Base-by-base conservation (phyloP, 1,140 invertebrate species). In the Nephila pilipes region DNA sequence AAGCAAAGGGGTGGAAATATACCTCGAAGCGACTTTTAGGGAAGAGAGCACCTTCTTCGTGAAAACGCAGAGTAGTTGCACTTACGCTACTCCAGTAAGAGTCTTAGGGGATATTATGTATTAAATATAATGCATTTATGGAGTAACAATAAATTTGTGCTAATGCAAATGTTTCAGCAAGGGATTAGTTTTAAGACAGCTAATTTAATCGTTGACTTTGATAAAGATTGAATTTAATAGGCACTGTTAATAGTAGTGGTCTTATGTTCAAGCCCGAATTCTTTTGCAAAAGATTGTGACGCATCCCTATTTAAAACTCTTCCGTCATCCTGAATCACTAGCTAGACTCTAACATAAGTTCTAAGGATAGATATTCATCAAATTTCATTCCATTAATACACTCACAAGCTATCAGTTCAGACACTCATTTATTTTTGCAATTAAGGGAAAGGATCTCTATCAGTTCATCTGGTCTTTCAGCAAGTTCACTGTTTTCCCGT, bases 11-110 rank as follows among this genome's bases (percentile, higher is more conserved):
- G 58, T 60, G 32, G 85, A 32, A 32, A 87, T 14, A 60, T 63
- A 18, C 85, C 85, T 87, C 46, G 55, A 20, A 87, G 85, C 85
- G 54, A 87, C 85, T 87, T 87, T 87, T 87, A 87, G 85, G 55
- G 85, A 12, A 87, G 85, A 87, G 58, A 60, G 54, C 83, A 32
- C 32, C 57, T 63, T 63, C 60, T 46, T 83, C 14, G 80, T 8
- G 32, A 83, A 54, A 83, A 75, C 25, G 65, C 29, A 32, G 65
- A 75, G 29, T 16, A 75, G 65, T 14, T 32, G 16, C 29, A 29
- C 14, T 16, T 29, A 25, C 16, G 65, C 10, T 75, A 29, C 65
- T 18, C 12, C 65, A 32, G 12, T n/a, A 10, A 69, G 6, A 25
- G 65, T 75, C 65, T 36, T 29, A 29, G 32, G 65, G 65, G 65